Evolutionary conservation across 2,797 vertebrate species (phyloP), one percentile per base, ranked within the genome.

Genomic region (Discoglossus pictus): DNA sequence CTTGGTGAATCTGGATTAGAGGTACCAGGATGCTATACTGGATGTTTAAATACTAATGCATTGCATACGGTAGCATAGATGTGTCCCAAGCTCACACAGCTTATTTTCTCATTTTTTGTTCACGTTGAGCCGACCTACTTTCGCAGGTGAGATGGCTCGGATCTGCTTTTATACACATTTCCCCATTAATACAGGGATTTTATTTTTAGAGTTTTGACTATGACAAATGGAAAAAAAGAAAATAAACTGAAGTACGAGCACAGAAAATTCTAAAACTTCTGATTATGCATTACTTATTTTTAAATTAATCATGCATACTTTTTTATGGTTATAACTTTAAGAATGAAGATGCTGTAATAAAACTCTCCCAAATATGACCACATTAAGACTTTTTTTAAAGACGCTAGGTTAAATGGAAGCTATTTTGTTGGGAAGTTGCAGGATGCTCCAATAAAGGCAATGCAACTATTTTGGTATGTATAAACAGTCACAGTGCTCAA

Each of bases 121-220:
- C 62, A 73, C 43, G n/a, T 38, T 12, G 20, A 54, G 10, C 36
- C 15, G 73, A 77, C 82, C 77, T 75, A 63, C 77, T 80, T 79
- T 78, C 79, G 73, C 74, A 76, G 68, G 76, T 73, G 75, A 79
- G 68, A 61, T 72, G 73, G 48, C 68, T 70, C 68, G 65, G 73
- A 55, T 77, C 72, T 1, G 23, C 59, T 48, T 72, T 76, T 69
- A 78, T 68, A 74, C 70, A 74, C 68, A 80, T 75, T 73, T 80
- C 64, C 68, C 74, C 64, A 71, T 67, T 76, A 68, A 76, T 62
- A 66, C 52, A 69, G 72, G 2, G n/a, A 17, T 52, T 25, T 42
- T 63, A 50, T 50, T 62, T 48, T 48, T 48, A 48, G 27, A 20
- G n/a, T 17, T 44, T 44, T 44, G 23, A 23, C 23, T 34, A 31